Conservation (phyloP, 1,140 invertebrate species). For the Bicyclus anynana region DNA sequence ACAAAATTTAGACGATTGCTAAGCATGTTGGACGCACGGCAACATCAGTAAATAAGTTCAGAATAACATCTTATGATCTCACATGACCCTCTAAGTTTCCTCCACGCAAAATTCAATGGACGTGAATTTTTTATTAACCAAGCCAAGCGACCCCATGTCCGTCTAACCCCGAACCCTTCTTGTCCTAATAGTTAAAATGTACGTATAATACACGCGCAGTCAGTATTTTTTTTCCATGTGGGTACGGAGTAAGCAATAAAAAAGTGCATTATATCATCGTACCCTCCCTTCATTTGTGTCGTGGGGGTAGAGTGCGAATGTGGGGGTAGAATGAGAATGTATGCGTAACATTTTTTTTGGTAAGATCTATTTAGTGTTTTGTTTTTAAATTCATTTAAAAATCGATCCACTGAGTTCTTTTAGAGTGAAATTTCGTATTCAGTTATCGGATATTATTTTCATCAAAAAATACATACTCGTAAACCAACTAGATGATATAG, state of each 20-base stretch:
- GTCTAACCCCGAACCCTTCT: conserved; percentile 68
- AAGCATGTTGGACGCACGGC: too few relatives aligned
- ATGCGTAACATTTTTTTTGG: not conserved
- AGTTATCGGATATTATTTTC: too few relatives aligned
- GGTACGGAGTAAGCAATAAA: conserved; percentile 73
- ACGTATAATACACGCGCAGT: conserved; percentile 61
- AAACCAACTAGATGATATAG: too few relatives aligned
- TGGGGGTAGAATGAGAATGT: conserved; percentile 48
- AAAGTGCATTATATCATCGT: conserved; percentile 75
- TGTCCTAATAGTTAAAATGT: conserved; percentile 72
- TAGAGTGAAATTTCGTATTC: too few relatives aligned
- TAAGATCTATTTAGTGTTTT: not conserved
- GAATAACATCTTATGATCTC: conserved; percentile 8
- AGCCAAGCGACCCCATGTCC: conserved; percentile 54
- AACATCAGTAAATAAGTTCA: not conserved
- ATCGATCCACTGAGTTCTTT: too few relatives aligned
- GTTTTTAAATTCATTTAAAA: not conserved
- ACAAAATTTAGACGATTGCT: too few relatives aligned
- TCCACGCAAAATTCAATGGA: conserved; percentile 49
- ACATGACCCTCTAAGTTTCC: conserved; percentile 35
- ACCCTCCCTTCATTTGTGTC: conserved; percentile 65
- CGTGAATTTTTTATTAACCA: conserved; percentile 69
- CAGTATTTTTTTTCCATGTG: conserved; percentile 71
- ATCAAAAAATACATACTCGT: too few relatives aligned
- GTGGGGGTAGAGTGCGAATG: conserved; percentile 42